Conservation (phyloP, 1,140 invertebrate species). For the Drosophila murphyi region DNA sequence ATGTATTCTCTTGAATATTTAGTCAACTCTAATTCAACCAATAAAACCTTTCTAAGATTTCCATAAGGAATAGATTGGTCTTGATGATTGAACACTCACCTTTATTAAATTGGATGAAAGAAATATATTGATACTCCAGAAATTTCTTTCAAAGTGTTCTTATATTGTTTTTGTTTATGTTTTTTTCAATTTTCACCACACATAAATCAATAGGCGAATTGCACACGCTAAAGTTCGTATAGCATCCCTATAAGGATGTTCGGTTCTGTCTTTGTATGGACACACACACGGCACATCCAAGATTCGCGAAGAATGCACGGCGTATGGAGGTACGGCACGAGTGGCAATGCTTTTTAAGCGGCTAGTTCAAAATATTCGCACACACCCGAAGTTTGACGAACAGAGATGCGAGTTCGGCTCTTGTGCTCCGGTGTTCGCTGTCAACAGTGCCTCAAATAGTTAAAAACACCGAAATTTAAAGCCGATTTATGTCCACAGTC, state of each 20-base stretch:
- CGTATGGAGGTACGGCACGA: constrained; percentile 71
- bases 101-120: background rate
- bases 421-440: constrained; percentile 24
- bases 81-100: constrained; percentile 8
- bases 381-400: constrained; percentile 53
- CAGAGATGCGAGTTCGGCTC: constrained; percentile 47
- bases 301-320: constrained; percentile 75
- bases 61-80: background rate
- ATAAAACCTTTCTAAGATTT: background rate
- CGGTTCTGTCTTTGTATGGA: constrained; percentile 8
- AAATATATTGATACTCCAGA: constrained; percentile 1
- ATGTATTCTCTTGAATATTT: background rate
- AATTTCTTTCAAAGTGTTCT: constrained; percentile 9
- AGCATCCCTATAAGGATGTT: constrained; percentile 57
- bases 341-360: constrained; percentile 75
- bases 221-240: constrained; percentile 56
- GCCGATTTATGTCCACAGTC: constrained; percentile 38
- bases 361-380: constrained; percentile 74
- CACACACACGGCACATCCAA: constrained; percentile 69
- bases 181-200: constrained; percentile 18
- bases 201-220: constrained; percentile 36
- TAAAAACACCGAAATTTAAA: constrained; percentile 63
- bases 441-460: constrained; percentile 59
- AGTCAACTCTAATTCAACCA: background rate
- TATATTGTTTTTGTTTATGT: constrained; percentile 15